These are phyloP conservation scores for Andricus curvator DNA, from an alignment of 2,888 invertebrate genomes.

Conservation along the genomic window DNA sequence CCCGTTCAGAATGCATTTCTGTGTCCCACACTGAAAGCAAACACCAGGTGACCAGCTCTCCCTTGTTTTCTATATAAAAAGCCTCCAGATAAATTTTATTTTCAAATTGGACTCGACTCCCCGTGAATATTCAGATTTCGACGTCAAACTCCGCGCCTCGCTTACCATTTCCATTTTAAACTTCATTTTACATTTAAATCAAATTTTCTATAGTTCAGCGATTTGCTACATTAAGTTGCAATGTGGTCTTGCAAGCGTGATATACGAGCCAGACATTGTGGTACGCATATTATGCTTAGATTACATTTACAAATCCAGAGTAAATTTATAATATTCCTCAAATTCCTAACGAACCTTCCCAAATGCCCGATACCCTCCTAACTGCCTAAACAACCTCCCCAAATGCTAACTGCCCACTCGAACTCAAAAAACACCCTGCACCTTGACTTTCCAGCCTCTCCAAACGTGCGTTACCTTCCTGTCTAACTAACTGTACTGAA, in stretches of 20 bases:
- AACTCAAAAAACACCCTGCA: no score
- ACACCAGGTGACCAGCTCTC: slow-evolving; percentile 8
- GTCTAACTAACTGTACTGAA: no score
- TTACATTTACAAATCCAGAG: background rate
- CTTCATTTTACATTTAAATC: slow-evolving; percentile 41
- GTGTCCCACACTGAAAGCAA: slow-evolving; percentile 18
- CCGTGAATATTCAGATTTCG: slow-evolving; percentile 36
- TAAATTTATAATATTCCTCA: background rate
- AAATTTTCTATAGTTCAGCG: slow-evolving; percentile 37
- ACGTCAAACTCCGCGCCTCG: slow-evolving; percentile 34
- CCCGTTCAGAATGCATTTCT: slow-evolving; percentile 2
- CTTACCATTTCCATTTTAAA: slow-evolving; percentile 37
- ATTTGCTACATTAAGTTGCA: slow-evolving; percentile 26
- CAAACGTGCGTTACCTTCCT: no score
- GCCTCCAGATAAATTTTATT: slow-evolving; percentile 33
- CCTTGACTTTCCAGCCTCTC: no score
- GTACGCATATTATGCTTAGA: background rate
- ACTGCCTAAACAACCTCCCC: no score
- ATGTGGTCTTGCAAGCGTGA: slow-evolving; percentile 20
- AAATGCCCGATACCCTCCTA: no score
- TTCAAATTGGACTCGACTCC: slow-evolving; percentile 35
- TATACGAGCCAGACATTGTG: background rate
- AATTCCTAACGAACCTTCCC: no score
- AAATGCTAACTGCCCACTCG: no score
- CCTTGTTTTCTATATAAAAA: slow-evolving; percentile 31